Conservation (phyloP, 2,797 vertebrate species). For the Schizopygopsis pylzovi region DNA sequence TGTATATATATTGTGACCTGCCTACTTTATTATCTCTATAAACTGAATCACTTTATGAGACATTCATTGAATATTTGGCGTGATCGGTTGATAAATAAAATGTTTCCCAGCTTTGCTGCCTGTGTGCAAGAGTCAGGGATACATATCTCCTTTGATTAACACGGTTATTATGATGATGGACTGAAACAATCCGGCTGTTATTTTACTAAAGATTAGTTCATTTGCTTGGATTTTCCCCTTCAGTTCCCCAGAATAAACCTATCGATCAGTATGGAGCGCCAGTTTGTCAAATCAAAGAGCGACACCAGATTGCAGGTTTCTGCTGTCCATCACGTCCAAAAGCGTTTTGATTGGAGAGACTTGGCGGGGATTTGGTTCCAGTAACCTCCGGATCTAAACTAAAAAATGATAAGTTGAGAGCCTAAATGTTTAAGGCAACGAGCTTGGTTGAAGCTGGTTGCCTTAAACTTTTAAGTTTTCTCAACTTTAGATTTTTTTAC, state of each 20-base stretch:
- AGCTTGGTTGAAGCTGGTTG: no score
- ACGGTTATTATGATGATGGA: background rate
- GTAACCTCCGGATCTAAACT: background rate
- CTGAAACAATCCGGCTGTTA: background rate
- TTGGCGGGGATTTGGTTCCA: background rate
- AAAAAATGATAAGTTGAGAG: no score
- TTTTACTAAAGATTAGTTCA: background rate
- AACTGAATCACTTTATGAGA: background rate
- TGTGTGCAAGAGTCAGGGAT: background rate
- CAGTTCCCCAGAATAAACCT: background rate
- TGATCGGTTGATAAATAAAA: background rate
- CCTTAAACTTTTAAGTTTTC: no score
- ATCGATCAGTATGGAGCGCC: background rate
- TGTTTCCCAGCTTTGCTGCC: background rate
- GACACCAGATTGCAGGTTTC: background rate
- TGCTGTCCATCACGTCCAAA: background rate
- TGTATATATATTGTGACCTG: background rate
- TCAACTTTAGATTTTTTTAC: no score
- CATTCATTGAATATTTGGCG: background rate
- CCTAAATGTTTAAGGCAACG: no score
- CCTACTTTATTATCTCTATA: background rate
- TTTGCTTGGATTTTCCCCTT: background rate
- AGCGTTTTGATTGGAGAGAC: background rate
- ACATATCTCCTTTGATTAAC: background rate
- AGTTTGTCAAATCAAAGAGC: background rate